A percentile compares a stretch with the other conserved stretches of the same genome.
Conservation (phyloP, 2,888 invertebrate species). For the Norana najaformis region DNA sequence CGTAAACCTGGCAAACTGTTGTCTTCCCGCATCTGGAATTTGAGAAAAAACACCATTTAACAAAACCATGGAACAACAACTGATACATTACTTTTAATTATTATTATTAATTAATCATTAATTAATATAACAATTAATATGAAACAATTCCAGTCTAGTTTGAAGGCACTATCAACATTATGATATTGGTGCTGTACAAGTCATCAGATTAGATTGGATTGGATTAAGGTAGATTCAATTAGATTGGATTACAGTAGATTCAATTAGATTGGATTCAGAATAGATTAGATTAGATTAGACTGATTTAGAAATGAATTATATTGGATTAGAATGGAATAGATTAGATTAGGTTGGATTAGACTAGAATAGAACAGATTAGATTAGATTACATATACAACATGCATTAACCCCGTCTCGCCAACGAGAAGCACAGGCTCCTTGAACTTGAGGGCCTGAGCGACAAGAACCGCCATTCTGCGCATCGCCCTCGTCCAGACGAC, state of each 20-base stretch:
- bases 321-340: background rate
- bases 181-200: too few species aligned
- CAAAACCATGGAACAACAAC: background rate
- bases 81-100: too few species aligned
- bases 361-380: background rate
- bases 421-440: slow-evolving; percentile 92
- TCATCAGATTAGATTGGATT: too few species aligned
- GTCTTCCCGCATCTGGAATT: slow-evolving; percentile 85
- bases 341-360: background rate
- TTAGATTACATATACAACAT: background rate
- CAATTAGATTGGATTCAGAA: background rate
- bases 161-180: too few species aligned
- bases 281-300: too few species aligned
- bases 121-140: too few species aligned
- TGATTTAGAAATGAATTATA: background rate
- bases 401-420: slow-evolving; percentile 80
- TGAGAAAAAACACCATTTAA: background rate
- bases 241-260: background rate
- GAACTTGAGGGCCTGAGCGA: slow-evolving; percentile 79
- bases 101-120: too few species aligned
- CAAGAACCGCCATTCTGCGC: slow-evolving; percentile 71
- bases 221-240: background rate
- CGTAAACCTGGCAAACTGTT: slow-evolving; percentile 86
- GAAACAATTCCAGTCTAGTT: too few species aligned
- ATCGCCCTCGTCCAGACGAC: slow-evolving; percentile 94